These are phyloP conservation scores for Melolontha melolontha DNA, from an alignment of 2,888 invertebrate species.

Conservation along the genomic window DNA sequence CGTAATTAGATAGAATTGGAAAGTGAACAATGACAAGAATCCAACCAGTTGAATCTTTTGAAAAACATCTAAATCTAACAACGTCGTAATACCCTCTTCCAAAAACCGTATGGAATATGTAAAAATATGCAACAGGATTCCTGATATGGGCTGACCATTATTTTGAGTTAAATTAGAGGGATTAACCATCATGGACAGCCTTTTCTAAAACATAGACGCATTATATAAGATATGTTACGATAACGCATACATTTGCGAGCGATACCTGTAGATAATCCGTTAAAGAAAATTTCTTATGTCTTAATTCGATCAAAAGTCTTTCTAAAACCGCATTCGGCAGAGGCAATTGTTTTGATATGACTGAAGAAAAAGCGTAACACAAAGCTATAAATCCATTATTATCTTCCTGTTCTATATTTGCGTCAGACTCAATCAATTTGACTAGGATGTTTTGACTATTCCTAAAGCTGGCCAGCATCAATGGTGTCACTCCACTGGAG, in stretches of 20 bases:
- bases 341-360: conserved; percentile 57
- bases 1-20: neutral
- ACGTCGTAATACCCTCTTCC: conserved; percentile 55
- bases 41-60: conserved; percentile 54
- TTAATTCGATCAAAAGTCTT: conserved; percentile 54
- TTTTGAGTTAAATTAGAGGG: conserved; percentile 50
- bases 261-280: conserved; percentile 58
- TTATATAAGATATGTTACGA: neutral
- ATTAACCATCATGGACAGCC: conserved; percentile 55
- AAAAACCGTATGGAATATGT: conserved; percentile 58
- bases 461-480: conserved; percentile 63
- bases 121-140: conserved; percentile 57
- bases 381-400: conserved; percentile 61
- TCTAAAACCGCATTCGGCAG: conserved; percentile 56
- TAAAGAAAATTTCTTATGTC: conserved; percentile 52
- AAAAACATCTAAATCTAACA: conserved; percentile 58
- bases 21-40: neutral
- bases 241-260: too few species aligned
- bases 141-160: conserved; percentile 52
- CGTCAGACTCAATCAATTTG: conserved; percentile 56
- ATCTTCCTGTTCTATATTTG: conserved; percentile 59
- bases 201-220: conserved; percentile 52
- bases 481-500: conserved; percentile 61
- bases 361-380: conserved; percentile 59
- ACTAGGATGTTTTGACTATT: conserved; percentile 58